phyloP scores from a whole-genome alignment of 2,797 vertebrate species.

The Eulemur coronatus region DNA sequence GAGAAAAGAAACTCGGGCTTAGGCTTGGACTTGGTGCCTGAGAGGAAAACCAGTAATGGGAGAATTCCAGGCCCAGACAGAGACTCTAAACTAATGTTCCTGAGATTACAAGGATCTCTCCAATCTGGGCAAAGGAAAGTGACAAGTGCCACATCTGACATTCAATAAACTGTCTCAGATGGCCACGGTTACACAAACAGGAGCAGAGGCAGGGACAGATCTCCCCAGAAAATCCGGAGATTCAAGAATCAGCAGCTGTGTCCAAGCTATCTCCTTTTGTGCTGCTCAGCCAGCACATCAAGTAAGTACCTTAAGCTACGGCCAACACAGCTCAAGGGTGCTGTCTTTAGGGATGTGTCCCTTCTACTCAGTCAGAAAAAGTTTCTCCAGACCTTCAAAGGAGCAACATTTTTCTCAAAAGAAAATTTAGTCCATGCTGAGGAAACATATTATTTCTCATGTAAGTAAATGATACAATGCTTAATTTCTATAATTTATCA shows the following conservation, averaged over 20 bases:
- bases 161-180: not conserved
- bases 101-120: not conserved
- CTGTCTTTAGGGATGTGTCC: not conserved
- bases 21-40: not conserved
- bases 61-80: not conserved
- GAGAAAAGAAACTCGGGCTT: not conserved
- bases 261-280: not conserved
- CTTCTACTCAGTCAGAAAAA: not conserved
- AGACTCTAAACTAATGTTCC: not conserved
- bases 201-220: not conserved
- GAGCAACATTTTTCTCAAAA: not conserved
- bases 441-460: not conserved
- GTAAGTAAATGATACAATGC: not conserved
- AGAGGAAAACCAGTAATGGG: not conserved
- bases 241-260: not conserved
- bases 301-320: not conserved
- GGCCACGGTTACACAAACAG: not conserved
- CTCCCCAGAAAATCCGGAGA: not conserved
- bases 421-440: not conserved
- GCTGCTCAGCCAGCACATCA: not conserved
- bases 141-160: not conserved
- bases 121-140: not conserved
- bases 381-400: not conserved
- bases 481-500: not conserved
- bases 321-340: not conserved